phyloP scores from a whole-genome alignment of 2,113 vertebrate species.

The Vicugna pacos region DNA sequence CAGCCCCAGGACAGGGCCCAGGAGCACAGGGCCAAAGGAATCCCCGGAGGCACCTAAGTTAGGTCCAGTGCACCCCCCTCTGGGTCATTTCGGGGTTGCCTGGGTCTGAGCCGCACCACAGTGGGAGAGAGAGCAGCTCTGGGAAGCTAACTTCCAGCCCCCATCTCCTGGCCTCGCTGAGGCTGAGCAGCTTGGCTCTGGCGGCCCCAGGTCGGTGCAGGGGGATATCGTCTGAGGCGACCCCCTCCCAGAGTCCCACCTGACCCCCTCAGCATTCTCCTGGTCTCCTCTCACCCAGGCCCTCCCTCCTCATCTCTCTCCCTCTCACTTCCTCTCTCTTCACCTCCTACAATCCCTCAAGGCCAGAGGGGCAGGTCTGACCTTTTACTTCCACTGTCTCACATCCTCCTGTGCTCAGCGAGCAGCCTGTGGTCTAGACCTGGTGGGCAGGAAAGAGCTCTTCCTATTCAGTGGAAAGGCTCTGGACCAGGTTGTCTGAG shows the following conservation, averaged over 20 bases:
- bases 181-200: neutral
- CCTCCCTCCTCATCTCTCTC: accelerated
- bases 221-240: neutral
- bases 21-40: neutral
- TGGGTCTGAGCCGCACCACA: neutral
- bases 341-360: neutral
- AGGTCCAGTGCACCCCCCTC: neutral
- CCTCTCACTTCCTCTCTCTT: neutral
- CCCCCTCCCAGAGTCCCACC: neutral
- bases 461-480: neutral
- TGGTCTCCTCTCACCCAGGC: neutral
- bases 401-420: no score
- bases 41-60: neutral
- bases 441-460: neutral
- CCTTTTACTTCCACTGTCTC: neutral
- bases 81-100: accelerated
- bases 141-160: neutral
- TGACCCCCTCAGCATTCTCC: neutral
- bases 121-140: neutral
- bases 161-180: neutral
- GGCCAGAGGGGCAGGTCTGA: neutral
- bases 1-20: neutral
- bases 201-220: neutral
- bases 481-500: neutral
- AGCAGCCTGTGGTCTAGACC: neutral